These are phyloP conservation scores for Tragulus kanchil DNA, from an alignment of 2,113 vertebrate species.

Conservation along the genomic window DNA sequence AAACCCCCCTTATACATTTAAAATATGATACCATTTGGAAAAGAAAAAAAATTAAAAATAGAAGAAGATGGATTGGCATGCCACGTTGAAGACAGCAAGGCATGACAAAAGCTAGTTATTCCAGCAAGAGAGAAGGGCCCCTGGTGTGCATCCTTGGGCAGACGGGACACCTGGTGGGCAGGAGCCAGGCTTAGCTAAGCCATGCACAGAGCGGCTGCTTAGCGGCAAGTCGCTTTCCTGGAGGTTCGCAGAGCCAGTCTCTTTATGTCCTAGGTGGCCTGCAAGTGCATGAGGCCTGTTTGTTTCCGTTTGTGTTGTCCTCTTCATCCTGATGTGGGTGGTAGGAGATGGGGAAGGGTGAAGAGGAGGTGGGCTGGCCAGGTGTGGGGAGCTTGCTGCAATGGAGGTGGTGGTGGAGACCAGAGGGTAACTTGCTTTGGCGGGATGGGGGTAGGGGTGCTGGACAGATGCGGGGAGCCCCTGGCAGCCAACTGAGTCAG, in stretches of 20 bases:
- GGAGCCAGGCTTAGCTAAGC: background rate
- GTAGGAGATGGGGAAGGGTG: background rate
- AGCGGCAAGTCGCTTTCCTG: background rate
- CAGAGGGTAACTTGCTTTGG: background rate
- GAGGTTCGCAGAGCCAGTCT: background rate
- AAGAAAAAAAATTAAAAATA: background rate
- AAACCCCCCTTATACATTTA: background rate
- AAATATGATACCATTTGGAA: background rate
- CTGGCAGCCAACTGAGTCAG: rapidly evolving
- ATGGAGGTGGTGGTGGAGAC: background rate
- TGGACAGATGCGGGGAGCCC: background rate
- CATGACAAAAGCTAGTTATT: background rate
- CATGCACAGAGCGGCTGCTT: background rate
- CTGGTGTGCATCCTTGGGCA: background rate
- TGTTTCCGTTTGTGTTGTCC: background rate
- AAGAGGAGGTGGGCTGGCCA: rapidly evolving
- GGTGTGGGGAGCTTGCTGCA: rapidly evolving
- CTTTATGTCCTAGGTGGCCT: rapidly evolving
- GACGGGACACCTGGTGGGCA: rapidly evolving
- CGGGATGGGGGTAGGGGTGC: background rate
- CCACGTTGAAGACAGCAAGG: background rate
- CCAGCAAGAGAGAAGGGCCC: rapidly evolving
- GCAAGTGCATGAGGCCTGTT: background rate
- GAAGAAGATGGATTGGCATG: background rate
- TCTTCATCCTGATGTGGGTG: background rate